Evolutionary conservation across 1,140 invertebrate genomes (phyloP).

Genomic region (Hypothenemus hampei): DNA sequence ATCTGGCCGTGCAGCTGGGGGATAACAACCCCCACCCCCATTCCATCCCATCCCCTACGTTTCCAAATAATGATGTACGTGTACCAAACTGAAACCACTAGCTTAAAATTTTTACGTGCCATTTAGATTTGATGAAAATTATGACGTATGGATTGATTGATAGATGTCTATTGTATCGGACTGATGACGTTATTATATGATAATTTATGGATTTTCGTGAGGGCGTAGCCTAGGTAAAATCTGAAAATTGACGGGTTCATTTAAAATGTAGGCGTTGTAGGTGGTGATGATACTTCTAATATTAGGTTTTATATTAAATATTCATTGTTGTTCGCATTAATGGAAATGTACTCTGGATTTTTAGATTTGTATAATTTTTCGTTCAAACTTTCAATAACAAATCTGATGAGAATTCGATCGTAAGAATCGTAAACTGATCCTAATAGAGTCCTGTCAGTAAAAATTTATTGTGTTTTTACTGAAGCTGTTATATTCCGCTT

Average conservation of each 20-base stretch:
- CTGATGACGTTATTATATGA: no score
- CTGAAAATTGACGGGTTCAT: no score
- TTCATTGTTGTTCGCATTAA: no score
- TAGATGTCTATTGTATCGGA: no score
- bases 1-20: conserved; percentile 21
- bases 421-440: conserved; percentile 11
- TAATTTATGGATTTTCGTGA: no score
- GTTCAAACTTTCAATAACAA: not conserved
- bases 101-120: conserved; percentile 11
- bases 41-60: no score
- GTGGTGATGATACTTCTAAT: no score
- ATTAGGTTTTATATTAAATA: no score
- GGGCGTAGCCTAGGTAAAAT: not conserved
- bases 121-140: not conserved
- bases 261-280: no score
- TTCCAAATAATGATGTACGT: conserved; percentile 22
- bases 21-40: no score
- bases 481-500: not conserved
- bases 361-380: no score
- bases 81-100: conserved; percentile 4
- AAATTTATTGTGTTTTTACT: conserved; percentile 14
- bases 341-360: no score
- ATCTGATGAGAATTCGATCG: not conserved
- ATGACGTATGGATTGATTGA: not conserved
- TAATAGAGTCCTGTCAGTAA: conserved; percentile 14